phyloP scores from a whole-genome alignment of 2,888 invertebrate species.

The Philopedon plagiatum region DNA sequence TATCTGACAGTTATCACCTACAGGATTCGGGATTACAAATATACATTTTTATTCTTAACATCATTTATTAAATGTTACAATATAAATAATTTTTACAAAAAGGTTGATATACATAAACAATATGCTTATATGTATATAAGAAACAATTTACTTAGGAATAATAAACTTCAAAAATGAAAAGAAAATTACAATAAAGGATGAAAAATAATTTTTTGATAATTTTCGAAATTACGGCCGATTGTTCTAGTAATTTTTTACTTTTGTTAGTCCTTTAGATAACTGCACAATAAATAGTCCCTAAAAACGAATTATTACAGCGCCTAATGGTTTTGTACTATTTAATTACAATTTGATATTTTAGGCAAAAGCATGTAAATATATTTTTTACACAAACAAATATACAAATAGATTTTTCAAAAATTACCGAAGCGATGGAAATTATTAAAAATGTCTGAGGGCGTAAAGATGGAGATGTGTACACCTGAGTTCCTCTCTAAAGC shows the following conservation, averaged over 20 bases:
- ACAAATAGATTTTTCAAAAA: too few species aligned
- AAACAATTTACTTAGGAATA: too few species aligned
- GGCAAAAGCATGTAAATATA: slow-evolving; percentile 18
- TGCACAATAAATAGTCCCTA: background rate
- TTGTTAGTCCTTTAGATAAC: background rate
- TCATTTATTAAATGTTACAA: slow-evolving; percentile 35
- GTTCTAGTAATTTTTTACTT: background rate
- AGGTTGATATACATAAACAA: slow-evolving; percentile 38
- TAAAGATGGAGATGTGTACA: too few species aligned
- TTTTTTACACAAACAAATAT: background rate
- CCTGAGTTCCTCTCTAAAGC: too few species aligned
- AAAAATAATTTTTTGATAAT: background rate
- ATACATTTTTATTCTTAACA: slow-evolving; percentile 20
- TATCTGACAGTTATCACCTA: too few species aligned
- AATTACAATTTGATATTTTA: slow-evolving; percentile 16
- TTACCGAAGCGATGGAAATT: background rate
- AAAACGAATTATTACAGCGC: background rate
- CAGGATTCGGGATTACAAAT: too few species aligned
- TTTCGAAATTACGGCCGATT: background rate
- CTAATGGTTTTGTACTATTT: slow-evolving; percentile 34
- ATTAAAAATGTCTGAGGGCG: too few species aligned
- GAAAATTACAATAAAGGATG: background rate
- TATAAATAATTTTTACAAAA: slow-evolving; percentile 43
- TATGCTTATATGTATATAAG: slow-evolving; percentile 17
- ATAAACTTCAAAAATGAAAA: too few species aligned